Percentiles rank a stretch among this genome's conserved stretches.
Conservation (phyloP, 2,113 vertebrate genomes). For the Rafetus swinhoei region DNA sequence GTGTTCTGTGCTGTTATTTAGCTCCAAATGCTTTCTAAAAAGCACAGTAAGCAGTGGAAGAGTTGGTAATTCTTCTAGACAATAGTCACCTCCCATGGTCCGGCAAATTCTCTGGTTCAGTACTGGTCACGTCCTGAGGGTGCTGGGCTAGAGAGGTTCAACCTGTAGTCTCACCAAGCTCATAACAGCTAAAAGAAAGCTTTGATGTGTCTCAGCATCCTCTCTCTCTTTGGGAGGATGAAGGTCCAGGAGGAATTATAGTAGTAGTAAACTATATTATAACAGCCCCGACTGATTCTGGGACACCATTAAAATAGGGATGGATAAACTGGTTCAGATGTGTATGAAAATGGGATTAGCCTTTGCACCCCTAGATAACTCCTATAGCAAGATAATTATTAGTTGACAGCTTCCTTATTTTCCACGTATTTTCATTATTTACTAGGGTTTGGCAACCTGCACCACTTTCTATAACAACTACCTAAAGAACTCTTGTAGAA, state of each 20-base stretch:
- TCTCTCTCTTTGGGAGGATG: constrained; percentile 69
- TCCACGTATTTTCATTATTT: no score
- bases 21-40: no score
- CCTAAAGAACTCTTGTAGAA: background rate
- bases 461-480: background rate
- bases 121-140: no score
- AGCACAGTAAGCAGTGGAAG: no score
- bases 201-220: constrained; percentile 66
- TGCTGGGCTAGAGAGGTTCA: no score
- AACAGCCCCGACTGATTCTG: constrained; percentile 51
- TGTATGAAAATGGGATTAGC: background rate
- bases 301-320: constrained; percentile 17
- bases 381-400: no score
- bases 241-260: constrained; percentile 59
- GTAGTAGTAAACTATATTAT: constrained; percentile 67
- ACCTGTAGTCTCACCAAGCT: constrained; percentile 10
- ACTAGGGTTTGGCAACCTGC: background rate
- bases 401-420: no score
- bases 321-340: constrained; percentile 47
- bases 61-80: no score
- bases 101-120: no score
- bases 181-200: constrained; percentile 53
- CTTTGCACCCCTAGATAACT: background rate
- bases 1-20: no score
- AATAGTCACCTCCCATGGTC: no score